A percentile compares a stretch with the other conserved stretches of the same genome.
Conservation (phyloP, 2,113 vertebrate genomes). For the Aramus guarauna region DNA sequence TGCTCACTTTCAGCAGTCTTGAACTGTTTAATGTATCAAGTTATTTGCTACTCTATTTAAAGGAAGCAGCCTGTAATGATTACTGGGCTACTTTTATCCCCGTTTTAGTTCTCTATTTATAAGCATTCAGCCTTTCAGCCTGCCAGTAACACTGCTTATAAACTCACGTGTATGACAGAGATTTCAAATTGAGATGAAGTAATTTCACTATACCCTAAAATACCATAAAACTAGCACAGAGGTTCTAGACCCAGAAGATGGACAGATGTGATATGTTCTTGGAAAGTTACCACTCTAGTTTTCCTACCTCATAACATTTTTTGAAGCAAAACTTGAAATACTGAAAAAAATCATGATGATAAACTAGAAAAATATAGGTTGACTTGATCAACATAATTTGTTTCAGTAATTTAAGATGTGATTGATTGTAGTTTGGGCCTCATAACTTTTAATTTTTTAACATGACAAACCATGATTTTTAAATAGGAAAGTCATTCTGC, state of each 20-base stretch:
- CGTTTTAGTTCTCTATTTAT: neutral
- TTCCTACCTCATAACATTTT: neutral
- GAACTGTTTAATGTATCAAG: neutral
- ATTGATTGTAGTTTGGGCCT: neutral
- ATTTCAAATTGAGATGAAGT: neutral
- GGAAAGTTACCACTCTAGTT: neutral
- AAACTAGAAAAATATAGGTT: neutral
- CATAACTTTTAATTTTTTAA: neutral
- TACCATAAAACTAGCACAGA: neutral
- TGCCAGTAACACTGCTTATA: neutral
- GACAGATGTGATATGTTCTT: constrained; percentile 2
- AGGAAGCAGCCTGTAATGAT: neutral
- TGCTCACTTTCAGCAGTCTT: neutral
- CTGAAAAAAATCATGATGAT: neutral
- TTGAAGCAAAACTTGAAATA: neutral
- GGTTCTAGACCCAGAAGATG: neutral
- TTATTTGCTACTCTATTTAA: neutral
- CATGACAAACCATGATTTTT: neutral
- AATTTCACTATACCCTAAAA: constrained; percentile 7
- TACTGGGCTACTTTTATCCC: neutral
- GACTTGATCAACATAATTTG: neutral
- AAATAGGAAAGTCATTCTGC: neutral
- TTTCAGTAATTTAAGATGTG: neutral
- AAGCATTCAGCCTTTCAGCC: neutral
- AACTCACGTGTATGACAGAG: neutral